Percentiles rank a stretch among this genome's conserved stretches.
Evolutionary conservation across 2,888 invertebrate species (phyloP).

Genomic region (Caenorhabditis sp.): DNA sequence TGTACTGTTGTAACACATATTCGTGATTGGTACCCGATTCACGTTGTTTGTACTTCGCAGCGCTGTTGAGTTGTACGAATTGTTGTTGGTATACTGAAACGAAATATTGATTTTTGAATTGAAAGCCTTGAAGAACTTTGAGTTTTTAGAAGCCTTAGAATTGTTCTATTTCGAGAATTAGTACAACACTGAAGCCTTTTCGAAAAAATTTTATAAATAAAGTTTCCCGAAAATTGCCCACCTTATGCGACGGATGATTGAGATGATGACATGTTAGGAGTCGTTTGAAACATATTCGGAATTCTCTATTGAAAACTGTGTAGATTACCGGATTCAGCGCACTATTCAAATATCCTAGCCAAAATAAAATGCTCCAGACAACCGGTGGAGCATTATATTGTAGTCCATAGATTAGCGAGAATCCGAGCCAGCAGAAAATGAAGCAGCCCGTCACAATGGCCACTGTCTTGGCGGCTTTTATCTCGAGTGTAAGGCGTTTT

Average conservation of each 20-base stretch:
- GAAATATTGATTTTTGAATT: background rate
- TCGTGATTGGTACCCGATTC: constrained; percentile 30
- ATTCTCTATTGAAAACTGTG: constrained; percentile 69
- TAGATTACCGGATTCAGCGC: constrained; percentile 84
- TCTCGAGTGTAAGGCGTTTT: constrained; percentile 68
- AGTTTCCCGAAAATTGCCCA: constrained; percentile 3
- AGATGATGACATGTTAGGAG: constrained; percentile 69
- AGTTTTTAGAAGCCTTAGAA: background rate
- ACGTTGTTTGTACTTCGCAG: constrained; percentile 39
- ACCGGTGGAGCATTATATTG: constrained; percentile 61
- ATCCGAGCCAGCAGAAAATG: constrained; percentile 94
- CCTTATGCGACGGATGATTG: constrained; percentile 53
- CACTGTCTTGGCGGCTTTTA: constrained; percentile 66
- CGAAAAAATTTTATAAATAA: background rate
- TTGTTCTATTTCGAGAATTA: background rate
- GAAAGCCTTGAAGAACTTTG: background rate
- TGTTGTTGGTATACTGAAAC: constrained; percentile 60
- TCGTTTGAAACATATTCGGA: constrained; percentile 69
- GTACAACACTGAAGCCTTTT: background rate
- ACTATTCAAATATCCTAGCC: constrained; percentile 96
- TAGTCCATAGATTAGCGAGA: constrained; percentile 77
- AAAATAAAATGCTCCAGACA: constrained; percentile 83
- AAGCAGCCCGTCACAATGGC: constrained; percentile 95
- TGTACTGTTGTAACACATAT: constrained; percentile 31
- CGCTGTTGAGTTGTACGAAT: constrained; percentile 58